Base-by-base conservation (phyloP, 2,888 invertebrate genomes). In the Caenorhabditis sp. region DNA sequence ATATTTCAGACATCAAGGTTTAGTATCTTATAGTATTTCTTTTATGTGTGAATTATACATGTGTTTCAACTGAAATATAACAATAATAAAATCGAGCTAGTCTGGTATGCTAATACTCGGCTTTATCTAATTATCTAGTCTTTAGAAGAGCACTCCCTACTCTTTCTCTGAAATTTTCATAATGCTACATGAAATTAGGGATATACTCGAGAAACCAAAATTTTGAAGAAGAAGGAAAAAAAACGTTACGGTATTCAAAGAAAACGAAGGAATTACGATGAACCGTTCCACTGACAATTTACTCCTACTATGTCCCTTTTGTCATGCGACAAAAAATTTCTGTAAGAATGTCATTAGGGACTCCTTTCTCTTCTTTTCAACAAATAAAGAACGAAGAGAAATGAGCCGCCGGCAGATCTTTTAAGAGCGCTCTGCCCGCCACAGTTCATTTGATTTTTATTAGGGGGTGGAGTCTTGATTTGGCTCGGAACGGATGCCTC, bases 1-100 rank as follows among this genome's bases (percentile, higher is more conserved):
- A n/a, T n/a, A n/a, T n/a, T n/a, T n/a, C n/a, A n/a, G n/a, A n/a
- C n/a, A n/a, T n/a, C n/a, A n/a, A n/a, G n/a, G n/a, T n/a, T n/a
- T n/a, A n/a, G 44, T 15, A 44, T 44, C 15, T 11, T n/a, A 13
- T n/a, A 11, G 58, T 24, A 40, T 5, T 13, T 18, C 2, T 56
- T 32, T 1, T 56, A 28, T 51, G 64, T 44, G 58, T n/a, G n/a
- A n/a, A n/a, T n/a, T n/a, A n/a, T 37, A 74, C 26, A 65, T 13
- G 28, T 44, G 44, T 8, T 61, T 40, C 40, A 13, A 40, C 40
- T 40, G 13, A 40, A 40, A 40, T 13, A n/a, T n/a, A n/a, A n/a
- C n/a, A 40, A 40, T 40, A 76, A 76, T 68, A 50, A 28, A 67
- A 76, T 76, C 61, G 60, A 51, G 58, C 60, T 67, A 51, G 74